A percentile compares a stretch with the other conserved stretches of the same genome.
These are phyloP conservation scores for Shargacucullia verbasci DNA, from an alignment of 2,888 invertebrate genomes.

Conservation along the genomic window DNA sequence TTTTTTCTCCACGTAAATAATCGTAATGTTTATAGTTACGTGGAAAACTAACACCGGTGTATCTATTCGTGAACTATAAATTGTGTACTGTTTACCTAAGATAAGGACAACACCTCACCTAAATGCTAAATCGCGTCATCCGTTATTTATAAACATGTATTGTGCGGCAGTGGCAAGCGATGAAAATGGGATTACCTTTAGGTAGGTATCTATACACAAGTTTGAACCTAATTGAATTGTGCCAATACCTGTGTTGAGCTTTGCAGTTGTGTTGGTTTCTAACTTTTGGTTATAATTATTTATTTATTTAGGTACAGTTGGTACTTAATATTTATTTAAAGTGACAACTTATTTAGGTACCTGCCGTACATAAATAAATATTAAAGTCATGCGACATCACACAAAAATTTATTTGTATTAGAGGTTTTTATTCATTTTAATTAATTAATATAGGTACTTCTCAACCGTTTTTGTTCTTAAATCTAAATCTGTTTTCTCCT, in stretches of 20 bases:
- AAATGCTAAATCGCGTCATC: constrained; percentile 20
- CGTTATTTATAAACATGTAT: constrained; percentile 46
- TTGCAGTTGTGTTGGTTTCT: no score
- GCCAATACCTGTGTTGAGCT: not conserved
- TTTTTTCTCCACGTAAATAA: not conserved
- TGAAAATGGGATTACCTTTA: constrained; percentile 13
- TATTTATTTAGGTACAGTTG: no score
- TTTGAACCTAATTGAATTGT: constrained; percentile 1
- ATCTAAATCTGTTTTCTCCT: no score
- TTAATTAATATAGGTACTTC: no score
- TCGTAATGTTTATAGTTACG: not conserved
- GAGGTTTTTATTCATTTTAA: no score
- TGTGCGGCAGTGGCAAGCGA: constrained; percentile 1
- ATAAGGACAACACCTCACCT: constrained; percentile 14
- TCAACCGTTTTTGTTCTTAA: no score
- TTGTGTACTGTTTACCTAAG: constrained; percentile 42
- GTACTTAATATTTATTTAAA: no score
- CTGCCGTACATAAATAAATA: no score
- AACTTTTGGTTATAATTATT: no score
- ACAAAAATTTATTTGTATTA: no score
- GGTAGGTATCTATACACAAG: not conserved
- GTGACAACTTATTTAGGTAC: no score
- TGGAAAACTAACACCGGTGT: constrained; percentile 1
- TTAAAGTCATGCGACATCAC: no score
- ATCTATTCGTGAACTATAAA: not conserved